Base-by-base conservation (phyloP, 35 echinoderm and acorn worm species). In the Apostichopus parvimensis region DNA sequence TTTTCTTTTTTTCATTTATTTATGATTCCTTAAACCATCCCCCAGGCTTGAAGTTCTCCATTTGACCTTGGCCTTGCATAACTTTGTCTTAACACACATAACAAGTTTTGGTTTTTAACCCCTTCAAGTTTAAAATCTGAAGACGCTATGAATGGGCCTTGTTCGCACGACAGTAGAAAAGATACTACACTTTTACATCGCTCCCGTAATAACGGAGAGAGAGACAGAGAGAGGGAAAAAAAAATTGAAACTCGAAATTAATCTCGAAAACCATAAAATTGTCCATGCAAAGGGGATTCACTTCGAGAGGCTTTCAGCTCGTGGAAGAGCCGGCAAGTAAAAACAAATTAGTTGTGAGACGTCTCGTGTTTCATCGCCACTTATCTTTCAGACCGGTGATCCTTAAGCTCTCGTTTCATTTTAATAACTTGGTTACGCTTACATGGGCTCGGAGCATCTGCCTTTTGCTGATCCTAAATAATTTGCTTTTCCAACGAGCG, bases 21-120 rank as follows among this genome's bases (percentile, higher is more conserved):
- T 45, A 45, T 45, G 34, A 45, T 45, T 45, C 34, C 34, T 45
- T 45, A 45, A 45, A 2, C 4, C 34, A 45, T 45, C 2, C 34
- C 34, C 34, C 34, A 45, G 34, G 34, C 34, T 45, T 4, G 34
- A 45, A 45, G 13, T 22, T 75, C 71, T 75, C 21, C 11, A 75
- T 75, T 75, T 75, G 71, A 75, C 71, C 71, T 75, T 75, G 71
- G 71, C 71, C 71, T 75, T 18, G 6, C 71, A 61, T 61, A 61
- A 8, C 12, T 61, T 45, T 45, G 34, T 45, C 34, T 61, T 12
- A 61, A 61, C 7, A 8, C 58, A 61, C 58, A 61, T 9, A 61
- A 8, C 0, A 61, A 9, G 58, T 61, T 61, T 61, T 61, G 1
- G 11, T 7, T 60, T n/a, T 60, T 60, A 12, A 60, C 24, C 28